phyloP scores from a whole-genome alignment of 2,113 vertebrate species.

The Heterotilapia buettikoferi region DNA sequence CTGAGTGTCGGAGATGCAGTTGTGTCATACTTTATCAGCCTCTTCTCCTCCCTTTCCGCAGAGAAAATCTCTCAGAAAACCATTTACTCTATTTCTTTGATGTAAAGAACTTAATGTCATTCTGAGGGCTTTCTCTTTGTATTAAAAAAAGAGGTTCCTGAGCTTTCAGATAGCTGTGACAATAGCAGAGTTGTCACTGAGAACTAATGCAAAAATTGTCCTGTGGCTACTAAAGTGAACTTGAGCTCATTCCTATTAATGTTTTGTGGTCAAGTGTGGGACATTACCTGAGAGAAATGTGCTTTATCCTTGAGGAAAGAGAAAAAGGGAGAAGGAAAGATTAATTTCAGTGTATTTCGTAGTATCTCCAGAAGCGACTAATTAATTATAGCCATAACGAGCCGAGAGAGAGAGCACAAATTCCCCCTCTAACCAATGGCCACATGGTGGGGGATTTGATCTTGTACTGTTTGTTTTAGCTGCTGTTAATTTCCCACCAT shows the following conservation, averaged over 20 bases:
- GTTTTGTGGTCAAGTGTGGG: constrained; percentile 1
- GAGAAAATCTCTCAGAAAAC: constrained; percentile 24
- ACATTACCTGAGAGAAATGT: constrained; percentile 33
- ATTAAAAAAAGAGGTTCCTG: constrained; percentile 37
- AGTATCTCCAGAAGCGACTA: constrained; percentile 30
- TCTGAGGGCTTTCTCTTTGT: constrained; percentile 20
- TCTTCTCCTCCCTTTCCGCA: neutral
- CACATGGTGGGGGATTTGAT: constrained; percentile 47
- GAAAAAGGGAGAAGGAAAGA: neutral
- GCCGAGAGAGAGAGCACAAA: neutral
- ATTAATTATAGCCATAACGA: constrained; percentile 56
- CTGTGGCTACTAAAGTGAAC: constrained; percentile 8
- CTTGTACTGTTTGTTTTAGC: constrained; percentile 51
- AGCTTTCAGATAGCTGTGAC: constrained; percentile 31
- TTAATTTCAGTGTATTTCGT: constrained; percentile 35
- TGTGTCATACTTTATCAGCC: constrained; percentile 30
- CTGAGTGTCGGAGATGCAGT: constrained; percentile 8
- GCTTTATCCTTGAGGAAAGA: constrained; percentile 20
- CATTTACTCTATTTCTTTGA: constrained; percentile 50
- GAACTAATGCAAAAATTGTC: constrained; percentile 16
- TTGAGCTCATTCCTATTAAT: neutral
- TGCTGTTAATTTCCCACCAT: constrained; percentile 49
- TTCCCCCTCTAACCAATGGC: constrained; percentile 24
- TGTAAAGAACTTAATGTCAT: constrained; percentile 36
- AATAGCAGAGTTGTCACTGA: constrained; percentile 12